Conservation (phyloP, 2,113 vertebrate species). For the Cochlearius cochlearius region DNA sequence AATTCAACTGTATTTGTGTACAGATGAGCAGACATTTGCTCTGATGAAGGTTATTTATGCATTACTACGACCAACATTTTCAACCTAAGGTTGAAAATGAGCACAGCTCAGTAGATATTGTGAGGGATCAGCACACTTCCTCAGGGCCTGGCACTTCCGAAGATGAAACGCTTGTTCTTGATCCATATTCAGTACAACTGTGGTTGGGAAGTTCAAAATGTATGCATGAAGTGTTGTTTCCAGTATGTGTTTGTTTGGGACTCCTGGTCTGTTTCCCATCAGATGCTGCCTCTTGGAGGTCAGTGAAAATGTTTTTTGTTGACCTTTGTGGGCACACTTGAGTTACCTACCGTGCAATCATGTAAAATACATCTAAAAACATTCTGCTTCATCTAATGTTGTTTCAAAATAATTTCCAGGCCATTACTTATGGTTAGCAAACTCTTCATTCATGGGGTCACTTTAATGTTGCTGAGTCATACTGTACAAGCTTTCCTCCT, state of each 20-base stretch:
- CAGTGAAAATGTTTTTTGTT: neutral
- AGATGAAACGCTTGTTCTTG: neutral
- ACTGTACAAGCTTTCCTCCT: neutral
- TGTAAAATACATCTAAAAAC: neutral
- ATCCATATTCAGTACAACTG: too few relatives aligned
- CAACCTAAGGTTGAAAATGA: neutral
- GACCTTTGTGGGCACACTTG: neutral
- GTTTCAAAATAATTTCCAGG: conserved; percentile 8
- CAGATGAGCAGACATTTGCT: neutral
- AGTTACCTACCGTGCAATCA: neutral
- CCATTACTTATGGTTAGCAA: neutral
- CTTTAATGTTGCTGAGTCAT: neutral
- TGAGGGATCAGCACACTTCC: neutral
- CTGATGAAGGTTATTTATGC: neutral
- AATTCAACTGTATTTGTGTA: neutral
- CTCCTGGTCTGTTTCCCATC: neutral
- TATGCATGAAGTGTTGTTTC: neutral
- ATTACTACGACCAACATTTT: neutral
- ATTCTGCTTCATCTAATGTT: neutral
- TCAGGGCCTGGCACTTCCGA: accelerated
- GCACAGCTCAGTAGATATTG: accelerated
- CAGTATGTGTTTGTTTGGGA: neutral
- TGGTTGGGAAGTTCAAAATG: neutral
- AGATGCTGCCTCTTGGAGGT: neutral
- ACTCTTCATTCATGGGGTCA: neutral